These are phyloP conservation scores for Calameuta pallipes DNA, from an alignment of 2,888 invertebrate genomes.

Conservation along the genomic window DNA sequence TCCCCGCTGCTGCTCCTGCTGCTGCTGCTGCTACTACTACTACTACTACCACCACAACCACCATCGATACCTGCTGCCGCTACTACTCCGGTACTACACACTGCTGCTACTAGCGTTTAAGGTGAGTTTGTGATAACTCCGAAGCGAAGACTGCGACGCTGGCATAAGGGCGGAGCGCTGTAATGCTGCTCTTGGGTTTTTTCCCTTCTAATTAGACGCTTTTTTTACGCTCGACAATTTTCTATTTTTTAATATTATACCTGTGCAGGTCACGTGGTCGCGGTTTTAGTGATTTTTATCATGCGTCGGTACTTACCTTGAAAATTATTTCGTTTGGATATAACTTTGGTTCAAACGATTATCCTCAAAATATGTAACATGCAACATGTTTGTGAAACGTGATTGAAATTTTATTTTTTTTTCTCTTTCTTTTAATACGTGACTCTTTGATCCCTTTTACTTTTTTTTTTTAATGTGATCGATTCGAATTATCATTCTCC, in stretches of 20 bases:
- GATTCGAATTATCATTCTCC: neutral
- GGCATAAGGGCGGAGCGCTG: neutral
- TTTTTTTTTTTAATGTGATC: neutral
- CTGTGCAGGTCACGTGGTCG: neutral
- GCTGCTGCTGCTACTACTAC: constrained; percentile 54
- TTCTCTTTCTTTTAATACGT: neutral
- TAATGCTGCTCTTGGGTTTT: neutral
- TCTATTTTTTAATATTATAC: neutral
- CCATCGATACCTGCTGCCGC: neutral
- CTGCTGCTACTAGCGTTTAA: neutral
- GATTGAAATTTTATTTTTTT: neutral
- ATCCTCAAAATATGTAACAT: neutral
- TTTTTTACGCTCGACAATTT: neutral
- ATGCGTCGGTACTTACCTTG: neutral
- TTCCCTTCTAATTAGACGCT: no score
- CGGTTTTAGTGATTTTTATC: neutral
- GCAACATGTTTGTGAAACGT: neutral
- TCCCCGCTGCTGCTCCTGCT: constrained; percentile 41
- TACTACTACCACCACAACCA: constrained; percentile 43
- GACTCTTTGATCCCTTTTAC: neutral
- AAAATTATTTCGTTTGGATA: neutral
- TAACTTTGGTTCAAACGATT: neutral
- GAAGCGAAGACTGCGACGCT: constrained; percentile 38
- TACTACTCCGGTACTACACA: neutral
- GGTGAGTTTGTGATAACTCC: constrained; percentile 29